Evolutionary conservation across 2,797 vertebrate species (phyloP).

Genomic region (Danio jaintianensis): DNA sequence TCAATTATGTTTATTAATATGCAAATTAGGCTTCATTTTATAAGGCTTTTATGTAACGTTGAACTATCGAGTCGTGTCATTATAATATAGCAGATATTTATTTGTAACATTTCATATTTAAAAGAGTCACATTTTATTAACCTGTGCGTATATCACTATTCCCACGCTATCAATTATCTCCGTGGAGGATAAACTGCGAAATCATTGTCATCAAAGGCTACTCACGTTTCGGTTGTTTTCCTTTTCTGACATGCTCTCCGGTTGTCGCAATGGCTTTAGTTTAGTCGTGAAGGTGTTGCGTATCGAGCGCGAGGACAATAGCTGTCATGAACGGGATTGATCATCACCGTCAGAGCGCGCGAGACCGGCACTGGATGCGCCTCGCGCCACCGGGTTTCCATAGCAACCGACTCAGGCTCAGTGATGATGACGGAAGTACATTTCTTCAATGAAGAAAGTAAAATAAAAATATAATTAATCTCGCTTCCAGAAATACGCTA

Average conservation of each 20-base stretch:
- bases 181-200: not conserved
- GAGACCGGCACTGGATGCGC: constrained; percentile 49
- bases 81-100: not conserved
- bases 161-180: not conserved
- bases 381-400: constrained; percentile 71
- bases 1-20: not conserved
- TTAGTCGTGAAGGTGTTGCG: constrained; percentile 26
- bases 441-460: not conserved
- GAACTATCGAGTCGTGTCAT: not conserved
- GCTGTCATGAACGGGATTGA: constrained; percentile 51
- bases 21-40: not conserved
- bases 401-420: constrained; percentile 74
- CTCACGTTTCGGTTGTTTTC: constrained; percentile 77
- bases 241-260: constrained; percentile 78
- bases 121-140: not conserved
- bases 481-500: not conserved
- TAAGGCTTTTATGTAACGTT: too few relatives aligned
- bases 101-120: too few relatives aligned
- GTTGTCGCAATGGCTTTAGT: constrained; percentile 35
- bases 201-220: constrained; percentile 38
- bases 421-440: not conserved
- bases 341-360: constrained; percentile 50
- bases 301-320: constrained; percentile 58
- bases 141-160: not conserved
- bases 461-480: not conserved